phyloP scores from a whole-genome alignment of 2,888 invertebrate genomes.

The Listrodromus nycthemerus region DNA sequence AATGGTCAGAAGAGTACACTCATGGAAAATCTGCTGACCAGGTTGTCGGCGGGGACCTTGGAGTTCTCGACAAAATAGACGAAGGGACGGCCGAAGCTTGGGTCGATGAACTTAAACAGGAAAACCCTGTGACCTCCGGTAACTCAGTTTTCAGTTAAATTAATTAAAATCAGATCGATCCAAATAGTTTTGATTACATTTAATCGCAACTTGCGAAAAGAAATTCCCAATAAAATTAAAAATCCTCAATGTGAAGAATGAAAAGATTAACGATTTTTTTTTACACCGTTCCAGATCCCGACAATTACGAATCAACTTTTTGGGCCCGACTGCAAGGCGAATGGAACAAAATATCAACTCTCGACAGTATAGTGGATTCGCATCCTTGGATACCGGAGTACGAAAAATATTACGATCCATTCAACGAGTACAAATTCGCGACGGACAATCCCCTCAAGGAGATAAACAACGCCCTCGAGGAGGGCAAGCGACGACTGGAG shows the following conservation, averaged over 20 bases:
- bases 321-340: constrained; percentile 90
- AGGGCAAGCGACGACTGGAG: constrained; percentile 93
- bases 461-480: constrained; percentile 91
- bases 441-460: constrained; percentile 95
- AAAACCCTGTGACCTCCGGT: constrained; percentile 75
- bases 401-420: constrained; percentile 87
- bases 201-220: no score
- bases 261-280: background rate
- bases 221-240: no score
- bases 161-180: background rate
- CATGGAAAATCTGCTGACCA: constrained; percentile 82
- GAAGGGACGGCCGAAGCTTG: constrained; percentile 79
- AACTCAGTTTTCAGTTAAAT: constrained; percentile 8
- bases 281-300: constrained; percentile 79
- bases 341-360: constrained; percentile 91
- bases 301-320: constrained; percentile 87
- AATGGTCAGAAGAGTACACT: constrained; percentile 85
- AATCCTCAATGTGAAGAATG: no score
- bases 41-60: constrained; percentile 77
- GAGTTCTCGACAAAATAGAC: constrained; percentile 72
- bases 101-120: constrained; percentile 80
- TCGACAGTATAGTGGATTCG: constrained; percentile 85
- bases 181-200: background rate
- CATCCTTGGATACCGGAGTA: constrained; percentile 91
- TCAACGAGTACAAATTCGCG: constrained; percentile 91